Percentiles rank a stretch among this genome's conserved stretches.
Conservation (phyloP, 37 sponge, comb jelly and placozoan species). For the Lycopodina hypogea region DNA sequence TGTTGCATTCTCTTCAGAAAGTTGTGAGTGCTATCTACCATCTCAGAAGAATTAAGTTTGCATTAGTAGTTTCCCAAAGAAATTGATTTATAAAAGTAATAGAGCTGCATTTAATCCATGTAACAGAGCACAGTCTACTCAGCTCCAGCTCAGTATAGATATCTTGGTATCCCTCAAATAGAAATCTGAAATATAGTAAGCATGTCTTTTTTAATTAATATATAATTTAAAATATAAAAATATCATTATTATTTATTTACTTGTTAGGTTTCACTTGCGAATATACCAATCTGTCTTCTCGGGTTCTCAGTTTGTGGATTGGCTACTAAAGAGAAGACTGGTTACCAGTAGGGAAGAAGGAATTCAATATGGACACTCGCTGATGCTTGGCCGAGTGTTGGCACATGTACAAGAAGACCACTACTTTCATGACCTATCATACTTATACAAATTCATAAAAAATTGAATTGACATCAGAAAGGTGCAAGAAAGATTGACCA, state of each 20-base stretch:
- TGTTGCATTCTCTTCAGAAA: too few species aligned
- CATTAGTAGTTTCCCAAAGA: too few species aligned
- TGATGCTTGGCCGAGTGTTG: constrained; percentile 69
- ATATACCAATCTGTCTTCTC: constrained; percentile 59
- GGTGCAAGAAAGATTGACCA: too few species aligned
- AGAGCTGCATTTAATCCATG: too few species aligned
- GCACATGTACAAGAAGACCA: constrained; percentile 70
- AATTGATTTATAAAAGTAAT: too few species aligned
- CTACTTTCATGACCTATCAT: constrained; percentile 68
- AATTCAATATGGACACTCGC: constrained; percentile 60
- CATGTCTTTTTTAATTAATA: not conserved
- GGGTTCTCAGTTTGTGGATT: constrained; percentile 69
- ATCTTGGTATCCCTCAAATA: too few species aligned
- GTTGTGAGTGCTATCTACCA: too few species aligned
- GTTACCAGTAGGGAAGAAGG: constrained; percentile 53
- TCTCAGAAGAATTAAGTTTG: too few species aligned
- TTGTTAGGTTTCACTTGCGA: constrained; percentile 13
- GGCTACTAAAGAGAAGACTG: constrained; percentile 64
- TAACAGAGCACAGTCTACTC: too few species aligned
- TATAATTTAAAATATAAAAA: not conserved
- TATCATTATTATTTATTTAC: not conserved
- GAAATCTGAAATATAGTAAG: too few species aligned
- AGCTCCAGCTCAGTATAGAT: too few species aligned
- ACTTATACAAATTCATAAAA: constrained; percentile 51
- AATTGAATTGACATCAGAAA: too few species aligned